Evolutionary conservation across 1,140 invertebrate species (phyloP).

Genomic region (Idris sp.): DNA sequence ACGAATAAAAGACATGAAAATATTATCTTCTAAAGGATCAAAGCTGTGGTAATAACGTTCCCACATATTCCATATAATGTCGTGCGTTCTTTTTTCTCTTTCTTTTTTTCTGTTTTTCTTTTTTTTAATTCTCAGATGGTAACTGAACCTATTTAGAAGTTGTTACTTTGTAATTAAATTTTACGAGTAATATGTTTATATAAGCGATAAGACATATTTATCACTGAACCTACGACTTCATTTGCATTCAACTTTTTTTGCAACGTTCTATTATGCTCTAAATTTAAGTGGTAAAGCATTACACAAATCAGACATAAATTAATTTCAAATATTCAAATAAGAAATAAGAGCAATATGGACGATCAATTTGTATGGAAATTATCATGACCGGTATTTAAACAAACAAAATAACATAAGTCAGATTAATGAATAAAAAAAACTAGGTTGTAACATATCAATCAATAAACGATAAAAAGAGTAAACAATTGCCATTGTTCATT

Average conservation of each 20-base stretch:
- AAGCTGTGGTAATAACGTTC: constrained; percentile 42
- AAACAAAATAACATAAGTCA: no score
- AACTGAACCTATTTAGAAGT: constrained; percentile 34
- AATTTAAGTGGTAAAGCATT: constrained; percentile 4
- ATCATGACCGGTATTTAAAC: no score
- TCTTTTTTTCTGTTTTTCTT: constrained; percentile 6
- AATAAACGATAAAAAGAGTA: constrained; percentile 8
- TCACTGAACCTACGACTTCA: constrained; percentile 37
- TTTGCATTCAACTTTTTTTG: constrained; percentile 40
- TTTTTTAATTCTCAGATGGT: constrained; percentile 29
- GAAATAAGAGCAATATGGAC: no score
- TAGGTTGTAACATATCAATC: constrained; percentile 4
- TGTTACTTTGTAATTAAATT: constrained; percentile 50
- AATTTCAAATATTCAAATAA: no score
- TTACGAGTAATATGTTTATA: constrained; percentile 46
- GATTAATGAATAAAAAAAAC: no score
- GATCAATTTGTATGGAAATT: no score
- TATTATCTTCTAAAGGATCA: constrained; percentile 43
- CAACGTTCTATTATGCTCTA: background rate
- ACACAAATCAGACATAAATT: constrained; percentile 13
- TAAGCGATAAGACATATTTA: constrained; percentile 35
- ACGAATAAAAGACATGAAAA: constrained; percentile 38
- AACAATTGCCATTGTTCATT: constrained; percentile 29
- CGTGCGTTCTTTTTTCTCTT: no score
- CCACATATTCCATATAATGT: constrained; percentile 36